Percentiles rank a stretch among this genome's conserved stretches.
Evolutionary conservation across 92 coral and sea anemone species (phyloP).

Genomic region (Metridium senile): DNA sequence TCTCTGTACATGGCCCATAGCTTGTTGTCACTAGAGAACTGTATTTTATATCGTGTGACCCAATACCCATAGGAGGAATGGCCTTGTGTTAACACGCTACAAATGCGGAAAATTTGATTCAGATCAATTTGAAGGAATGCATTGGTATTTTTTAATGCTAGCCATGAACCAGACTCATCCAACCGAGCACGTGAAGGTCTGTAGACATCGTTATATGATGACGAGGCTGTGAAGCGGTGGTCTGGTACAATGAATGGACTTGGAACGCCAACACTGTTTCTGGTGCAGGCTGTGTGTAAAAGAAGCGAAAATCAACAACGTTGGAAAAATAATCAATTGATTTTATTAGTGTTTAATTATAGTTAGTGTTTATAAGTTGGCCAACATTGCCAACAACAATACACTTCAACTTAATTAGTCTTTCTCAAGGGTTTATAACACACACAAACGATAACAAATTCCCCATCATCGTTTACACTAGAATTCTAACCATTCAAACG

Average conservation of each 20-base stretch:
- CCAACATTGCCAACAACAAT: no score
- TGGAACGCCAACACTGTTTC: constrained; percentile 30
- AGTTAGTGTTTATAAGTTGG: no score
- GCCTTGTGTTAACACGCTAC: constrained; percentile 50
- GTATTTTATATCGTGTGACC: constrained; percentile 17
- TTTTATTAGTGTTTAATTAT: no score
- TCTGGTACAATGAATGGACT: constrained; percentile 23
- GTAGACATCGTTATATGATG: background rate
- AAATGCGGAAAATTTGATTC: constrained; percentile 15
- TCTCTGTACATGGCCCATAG: constrained; percentile 15
- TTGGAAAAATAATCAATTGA: background rate
- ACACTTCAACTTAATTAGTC: no score
- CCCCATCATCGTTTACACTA: no score
- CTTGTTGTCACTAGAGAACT: constrained; percentile 13
- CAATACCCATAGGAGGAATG: background rate
- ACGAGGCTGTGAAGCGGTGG: constrained; percentile 36
- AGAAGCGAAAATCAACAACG: background rate
- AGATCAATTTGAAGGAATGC: constrained; percentile 34
- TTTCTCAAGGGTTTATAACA: no score
- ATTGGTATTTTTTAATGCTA: background rate
- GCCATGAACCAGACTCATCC: constrained; percentile 8
- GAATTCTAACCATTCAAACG: no score
- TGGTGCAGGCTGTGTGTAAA: constrained; percentile 10
- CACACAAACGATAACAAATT: no score
- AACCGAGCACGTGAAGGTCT: constrained; percentile 24